phyloP scores from a whole-genome alignment of 2,113 vertebrate genomes.

The Pycnonotus jocosus region DNA sequence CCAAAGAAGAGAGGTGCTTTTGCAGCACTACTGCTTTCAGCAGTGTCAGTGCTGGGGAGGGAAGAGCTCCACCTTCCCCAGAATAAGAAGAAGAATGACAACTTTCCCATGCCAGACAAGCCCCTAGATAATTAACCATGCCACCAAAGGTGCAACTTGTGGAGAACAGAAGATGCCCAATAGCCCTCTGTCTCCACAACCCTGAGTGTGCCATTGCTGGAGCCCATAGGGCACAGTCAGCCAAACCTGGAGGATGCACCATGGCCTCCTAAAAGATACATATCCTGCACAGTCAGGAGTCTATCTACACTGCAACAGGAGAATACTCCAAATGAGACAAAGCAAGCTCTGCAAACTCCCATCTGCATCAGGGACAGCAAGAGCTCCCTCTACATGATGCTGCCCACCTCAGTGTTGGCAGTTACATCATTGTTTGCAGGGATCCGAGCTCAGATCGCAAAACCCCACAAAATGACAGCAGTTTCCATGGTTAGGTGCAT shows the following conservation, averaged over 20 bases:
- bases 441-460: background rate
- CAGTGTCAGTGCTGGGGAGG: background rate
- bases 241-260: background rate
- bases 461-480: background rate
- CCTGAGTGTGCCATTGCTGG: background rate
- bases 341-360: background rate
- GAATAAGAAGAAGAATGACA: background rate
- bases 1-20: background rate
- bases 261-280: background rate
- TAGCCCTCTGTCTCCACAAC: background rate
- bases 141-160: background rate
- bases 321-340: background rate
- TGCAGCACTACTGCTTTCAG: background rate
- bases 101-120: background rate
- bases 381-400: rapidly evolving
- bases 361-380: background rate
- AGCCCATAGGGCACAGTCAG: background rate
- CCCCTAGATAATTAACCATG: background rate
- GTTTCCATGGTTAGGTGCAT: background rate
- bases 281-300: background rate
- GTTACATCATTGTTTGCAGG: background rate
- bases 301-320: background rate
- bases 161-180: background rate
- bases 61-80: background rate
- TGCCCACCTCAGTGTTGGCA: background rate